Evolutionary conservation across 1,140 invertebrate species (phyloP).

Genomic region (Pygmarrhopalites habei): DNA sequence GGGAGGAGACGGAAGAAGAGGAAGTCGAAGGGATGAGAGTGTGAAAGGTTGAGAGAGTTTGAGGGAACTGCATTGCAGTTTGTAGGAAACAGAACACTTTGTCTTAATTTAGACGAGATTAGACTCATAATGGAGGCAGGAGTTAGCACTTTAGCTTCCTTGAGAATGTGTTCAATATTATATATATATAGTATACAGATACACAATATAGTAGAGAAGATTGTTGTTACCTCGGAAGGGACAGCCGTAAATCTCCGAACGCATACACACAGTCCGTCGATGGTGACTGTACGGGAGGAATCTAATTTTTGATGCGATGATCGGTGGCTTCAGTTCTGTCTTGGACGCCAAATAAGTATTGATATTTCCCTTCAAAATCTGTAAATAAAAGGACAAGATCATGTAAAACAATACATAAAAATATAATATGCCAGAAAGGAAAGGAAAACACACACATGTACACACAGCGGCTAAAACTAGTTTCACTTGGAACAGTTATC

Average conservation of each 20-base stretch:
- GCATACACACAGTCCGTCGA: slow-evolving; percentile 66
- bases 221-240: slow-evolving; percentile 60
- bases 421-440: neutral
- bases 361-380: slow-evolving; percentile 49
- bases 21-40: no score
- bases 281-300: slow-evolving; percentile 67
- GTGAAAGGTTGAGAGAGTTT: neutral
- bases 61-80: neutral
- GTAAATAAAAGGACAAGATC: slow-evolving; percentile 20
- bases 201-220: slow-evolving; percentile 28
- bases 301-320: slow-evolving; percentile 64
- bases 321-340: slow-evolving; percentile 55
- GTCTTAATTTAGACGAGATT: slow-evolving; percentile 33
- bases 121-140: slow-evolving; percentile 20
- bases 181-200: neutral
- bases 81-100: slow-evolving; percentile 12
- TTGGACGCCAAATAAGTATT: slow-evolving; percentile 48
- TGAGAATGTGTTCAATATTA: neutral
- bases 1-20: no score
- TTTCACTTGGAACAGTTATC: no score
- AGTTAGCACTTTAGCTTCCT: slow-evolving; percentile 21
- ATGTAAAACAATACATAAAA: neutral
- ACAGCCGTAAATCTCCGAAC: slow-evolving; percentile 70
- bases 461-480: neutral
- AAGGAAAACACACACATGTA: neutral